Conservation (phyloP, 2,797 vertebrate genomes). For the Chaetodon trifasciatus region DNA sequence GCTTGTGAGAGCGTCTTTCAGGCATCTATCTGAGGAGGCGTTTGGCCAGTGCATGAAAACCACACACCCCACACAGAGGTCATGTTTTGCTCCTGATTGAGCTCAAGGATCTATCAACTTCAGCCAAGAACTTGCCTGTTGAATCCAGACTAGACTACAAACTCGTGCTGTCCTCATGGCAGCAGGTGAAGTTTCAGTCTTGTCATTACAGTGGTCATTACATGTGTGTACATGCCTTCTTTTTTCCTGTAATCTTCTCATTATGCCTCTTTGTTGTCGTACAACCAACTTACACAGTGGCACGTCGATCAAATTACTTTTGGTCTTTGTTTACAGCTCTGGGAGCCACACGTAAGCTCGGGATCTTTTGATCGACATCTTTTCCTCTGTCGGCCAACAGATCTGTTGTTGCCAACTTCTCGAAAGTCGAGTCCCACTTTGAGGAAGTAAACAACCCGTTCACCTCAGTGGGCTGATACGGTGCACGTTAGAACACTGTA, state of each 20-base stretch:
- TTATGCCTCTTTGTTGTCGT: constrained; percentile 28
- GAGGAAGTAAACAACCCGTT: constrained; percentile 59
- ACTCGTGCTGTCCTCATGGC: constrained; percentile 29
- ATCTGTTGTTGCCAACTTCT: constrained; percentile 46
- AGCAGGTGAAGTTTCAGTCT: constrained; percentile 46
- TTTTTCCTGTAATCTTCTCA: constrained; percentile 37
- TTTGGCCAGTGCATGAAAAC: constrained; percentile 48
- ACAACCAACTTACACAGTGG: constrained; percentile 47
- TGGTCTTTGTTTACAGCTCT: constrained; percentile 56
- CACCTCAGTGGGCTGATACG: constrained; percentile 41
- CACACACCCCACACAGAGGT: constrained; percentile 54
- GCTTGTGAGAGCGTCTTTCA: constrained; percentile 40
- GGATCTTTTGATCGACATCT: constrained; percentile 33
- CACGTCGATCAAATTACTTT: constrained; percentile 44
- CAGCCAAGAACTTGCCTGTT: constrained; percentile 51
- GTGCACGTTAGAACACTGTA: constrained; percentile 27
- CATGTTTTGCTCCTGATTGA: constrained; percentile 45
- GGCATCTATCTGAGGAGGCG: constrained; percentile 41
- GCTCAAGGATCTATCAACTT: constrained; percentile 31
- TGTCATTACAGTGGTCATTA: constrained; percentile 40
- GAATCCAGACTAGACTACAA: constrained; percentile 28
- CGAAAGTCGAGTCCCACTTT: constrained; percentile 27
- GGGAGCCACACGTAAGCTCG: constrained; percentile 32
- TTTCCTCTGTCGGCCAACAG: constrained; percentile 33
- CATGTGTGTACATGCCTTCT: constrained; percentile 18